These are phyloP conservation scores for Melieria omissa DNA, from an alignment of 2,888 invertebrate species.

Conservation along the genomic window DNA sequence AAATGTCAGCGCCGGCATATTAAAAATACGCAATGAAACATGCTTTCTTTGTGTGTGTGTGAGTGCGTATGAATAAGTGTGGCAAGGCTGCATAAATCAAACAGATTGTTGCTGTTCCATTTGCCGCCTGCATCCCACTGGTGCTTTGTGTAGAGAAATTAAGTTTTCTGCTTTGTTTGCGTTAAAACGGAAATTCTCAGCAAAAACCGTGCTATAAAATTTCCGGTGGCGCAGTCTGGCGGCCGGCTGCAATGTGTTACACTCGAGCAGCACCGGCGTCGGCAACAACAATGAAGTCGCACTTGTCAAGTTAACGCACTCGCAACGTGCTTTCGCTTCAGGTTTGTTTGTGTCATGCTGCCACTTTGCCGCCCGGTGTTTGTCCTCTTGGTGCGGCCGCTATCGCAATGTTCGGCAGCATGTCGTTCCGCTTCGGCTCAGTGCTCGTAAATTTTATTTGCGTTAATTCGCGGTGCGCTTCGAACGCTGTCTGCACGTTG, in stretches of 20 bases:
- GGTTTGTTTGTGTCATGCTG: not conserved
- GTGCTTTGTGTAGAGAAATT: conserved; percentile 28
- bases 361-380: not conserved
- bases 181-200: conserved; percentile 30
- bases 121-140: too few relatives aligned
- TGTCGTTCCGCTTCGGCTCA: not conserved
- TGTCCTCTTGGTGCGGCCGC: not conserved
- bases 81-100: too few relatives aligned
- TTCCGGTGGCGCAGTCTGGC: conserved; percentile 28
- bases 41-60: too few relatives aligned
- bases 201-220: conserved; percentile 36
- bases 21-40: too few relatives aligned
- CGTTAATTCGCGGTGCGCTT: not conserved
- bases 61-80: too few relatives aligned
- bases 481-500: not conserved
- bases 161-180: conserved; percentile 38
- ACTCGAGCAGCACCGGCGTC: not conserved
- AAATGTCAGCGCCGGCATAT: not conserved
- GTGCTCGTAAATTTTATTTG: not conserved
- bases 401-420: not conserved
- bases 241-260: not conserved
- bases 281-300: not conserved
- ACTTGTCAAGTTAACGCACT: not conserved
- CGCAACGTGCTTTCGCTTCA: not conserved
- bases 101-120: too few relatives aligned